Percentiles rank a stretch among this genome's conserved stretches.
These are phyloP conservation scores for Panulirus ornatus DNA, from an alignment of 1,140 invertebrate species.

Conservation along the genomic window DNA sequence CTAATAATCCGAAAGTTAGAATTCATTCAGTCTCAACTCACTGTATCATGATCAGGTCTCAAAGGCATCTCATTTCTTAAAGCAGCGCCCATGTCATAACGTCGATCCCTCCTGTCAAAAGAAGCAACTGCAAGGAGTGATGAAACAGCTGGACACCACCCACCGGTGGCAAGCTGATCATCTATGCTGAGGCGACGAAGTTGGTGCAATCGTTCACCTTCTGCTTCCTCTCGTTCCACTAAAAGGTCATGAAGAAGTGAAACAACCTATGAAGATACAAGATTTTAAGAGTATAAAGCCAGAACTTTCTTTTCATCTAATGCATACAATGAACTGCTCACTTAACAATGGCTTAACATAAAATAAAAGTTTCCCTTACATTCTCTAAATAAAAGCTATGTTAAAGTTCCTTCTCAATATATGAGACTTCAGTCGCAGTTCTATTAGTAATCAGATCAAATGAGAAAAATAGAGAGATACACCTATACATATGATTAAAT, in stretches of 20 bases:
- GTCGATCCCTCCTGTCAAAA: slow-evolving; percentile 56
- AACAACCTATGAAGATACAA: slow-evolving; percentile 37
- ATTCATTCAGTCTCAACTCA: not conserved
- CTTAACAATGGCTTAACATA: too few relatives aligned
- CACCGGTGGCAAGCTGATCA: slow-evolving; percentile 37
- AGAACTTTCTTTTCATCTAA: too few relatives aligned
- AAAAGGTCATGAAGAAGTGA: slow-evolving; percentile 55
- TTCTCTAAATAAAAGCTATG: too few relatives aligned
- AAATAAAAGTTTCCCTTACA: too few relatives aligned
- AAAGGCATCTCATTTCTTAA: slow-evolving; percentile 50
- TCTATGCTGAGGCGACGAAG: slow-evolving; percentile 16
- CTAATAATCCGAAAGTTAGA: too few relatives aligned
- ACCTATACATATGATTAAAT: too few relatives aligned
- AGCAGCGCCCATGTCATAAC: slow-evolving; percentile 61
- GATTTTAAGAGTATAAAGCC: too few relatives aligned
- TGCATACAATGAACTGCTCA: too few relatives aligned
- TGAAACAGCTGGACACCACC: slow-evolving; percentile 63
- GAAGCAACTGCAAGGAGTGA: slow-evolving; percentile 51
- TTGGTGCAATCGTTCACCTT: slow-evolving; percentile 47
- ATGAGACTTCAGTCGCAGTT: too few relatives aligned
- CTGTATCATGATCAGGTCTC: slow-evolving; percentile 61
- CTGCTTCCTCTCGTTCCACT: slow-evolving; percentile 49
- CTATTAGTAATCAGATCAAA: too few relatives aligned
- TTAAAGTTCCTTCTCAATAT: too few relatives aligned
- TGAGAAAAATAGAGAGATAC: too few relatives aligned